Evolutionary conservation across 2,888 invertebrate species (phyloP), one percentile per base, ranked within the genome.

Genomic region (Drosophila anomalata): DNA sequence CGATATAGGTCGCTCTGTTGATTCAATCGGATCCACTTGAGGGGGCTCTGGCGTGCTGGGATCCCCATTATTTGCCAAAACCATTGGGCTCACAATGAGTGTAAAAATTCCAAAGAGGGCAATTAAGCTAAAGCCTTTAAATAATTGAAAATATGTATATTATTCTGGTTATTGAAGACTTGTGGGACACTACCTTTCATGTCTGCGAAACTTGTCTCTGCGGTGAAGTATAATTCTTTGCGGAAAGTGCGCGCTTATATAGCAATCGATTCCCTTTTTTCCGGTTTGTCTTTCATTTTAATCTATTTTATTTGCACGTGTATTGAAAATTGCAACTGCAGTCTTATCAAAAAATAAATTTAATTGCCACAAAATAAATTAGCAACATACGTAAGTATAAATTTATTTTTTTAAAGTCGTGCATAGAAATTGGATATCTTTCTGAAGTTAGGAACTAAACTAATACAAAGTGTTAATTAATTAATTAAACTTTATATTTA

Each of bases 211-310:
- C 14, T 46, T 11, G 55, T 14, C n/a, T 8, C 36, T 17, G 36
- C 6, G 8, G 6, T 20, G 46, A 36, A 47, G 52, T 39, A 52
- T 33, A 3, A 20, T 20, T 5, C 20, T 31, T 6, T 4, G 11
- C 20, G 26, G n/a, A 3, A 9, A 22, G 33, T 20, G 26, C 12
- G 14, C 22, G 50, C 47, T 58, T 68, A 53, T 68, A 68, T 67
- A 68, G 59, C 51, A 5, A 22, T 4, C 5, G 44, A 22, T 5
- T 22, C 44, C 12, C 22, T 7, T 11, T 44, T 17, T 22, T 22
- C 5, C 11, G 11, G 12, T 44, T 12, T n/a, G 7, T 24, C 22
- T 47, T 48, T 56, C 39, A 47, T 12, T 42, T 33, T 36, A 67
- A 68, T 68, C 67, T 41, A 33, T 48, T 17, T 11, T 41, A 26